These are phyloP conservation scores for Germaria angustata DNA, from an alignment of 2,888 invertebrate species.

Conservation along the genomic window DNA sequence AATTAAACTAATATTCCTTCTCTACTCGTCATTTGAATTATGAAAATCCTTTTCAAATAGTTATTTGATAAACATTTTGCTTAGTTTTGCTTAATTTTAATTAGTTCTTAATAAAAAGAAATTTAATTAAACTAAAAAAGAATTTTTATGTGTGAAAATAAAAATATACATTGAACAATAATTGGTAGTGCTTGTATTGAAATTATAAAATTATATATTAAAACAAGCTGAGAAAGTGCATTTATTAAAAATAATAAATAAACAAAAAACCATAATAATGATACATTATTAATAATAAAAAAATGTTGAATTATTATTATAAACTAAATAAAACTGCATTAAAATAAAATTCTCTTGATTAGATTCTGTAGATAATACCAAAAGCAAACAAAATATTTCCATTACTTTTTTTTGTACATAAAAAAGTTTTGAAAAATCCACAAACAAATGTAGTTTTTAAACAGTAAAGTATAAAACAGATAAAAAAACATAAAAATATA, in stretches of 20 bases:
- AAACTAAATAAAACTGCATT: slow-evolving; percentile 9
- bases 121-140: slow-evolving; percentile 40
- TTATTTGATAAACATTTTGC: slow-evolving; percentile 29
- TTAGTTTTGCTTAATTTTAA: slow-evolving; percentile 52
- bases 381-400: slow-evolving; percentile 19
- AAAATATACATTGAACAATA: slow-evolving; percentile 74
- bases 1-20: background rate
- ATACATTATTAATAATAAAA: slow-evolving; percentile 19
- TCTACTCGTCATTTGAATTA: background rate
- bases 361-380: slow-evolving; percentile 15
- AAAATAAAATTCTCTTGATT: slow-evolving; percentile 2
- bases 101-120: slow-evolving; percentile 1
- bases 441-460: slow-evolving; percentile 43
- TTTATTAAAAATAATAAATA: slow-evolving; percentile 71
- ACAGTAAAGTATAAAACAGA: slow-evolving; percentile 28
- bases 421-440: slow-evolving; percentile 1
- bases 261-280: slow-evolving; percentile 35
- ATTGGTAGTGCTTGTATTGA: slow-evolving; percentile 77
- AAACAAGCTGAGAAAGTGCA: slow-evolving; percentile 78
- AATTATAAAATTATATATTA: slow-evolving; percentile 52
- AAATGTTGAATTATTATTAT: slow-evolving; percentile 48
- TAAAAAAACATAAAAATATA: slow-evolving; percentile 36
- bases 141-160: slow-evolving; percentile 26
- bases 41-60: background rate
- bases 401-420: slow-evolving; percentile 45